Evolutionary conservation across 2,113 vertebrate species (phyloP).

Genomic region (Marmota monax): DNA sequence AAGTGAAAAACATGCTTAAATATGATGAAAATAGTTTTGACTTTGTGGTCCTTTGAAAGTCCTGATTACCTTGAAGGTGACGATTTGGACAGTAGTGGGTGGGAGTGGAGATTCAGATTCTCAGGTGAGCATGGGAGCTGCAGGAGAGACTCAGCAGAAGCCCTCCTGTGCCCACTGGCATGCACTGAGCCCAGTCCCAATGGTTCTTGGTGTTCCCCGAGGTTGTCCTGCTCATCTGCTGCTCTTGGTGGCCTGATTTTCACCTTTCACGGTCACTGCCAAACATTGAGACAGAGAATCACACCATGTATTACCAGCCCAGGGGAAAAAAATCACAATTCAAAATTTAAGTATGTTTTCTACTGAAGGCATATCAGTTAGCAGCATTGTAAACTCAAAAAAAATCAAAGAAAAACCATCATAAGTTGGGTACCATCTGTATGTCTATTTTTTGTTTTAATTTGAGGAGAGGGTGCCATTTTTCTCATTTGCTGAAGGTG

Average conservation of each 20-base stretch:
- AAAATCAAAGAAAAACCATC: background rate
- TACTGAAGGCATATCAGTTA: background rate
- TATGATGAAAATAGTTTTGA: slow-evolving; percentile 1
- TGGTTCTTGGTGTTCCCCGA: background rate
- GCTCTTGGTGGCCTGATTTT: background rate
- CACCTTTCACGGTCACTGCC: background rate
- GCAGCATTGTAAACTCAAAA: background rate
- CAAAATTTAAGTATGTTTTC: background rate
- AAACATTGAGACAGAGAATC: background rate
- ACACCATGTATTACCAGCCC: background rate
- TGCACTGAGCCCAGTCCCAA: background rate
- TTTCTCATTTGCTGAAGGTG: background rate
- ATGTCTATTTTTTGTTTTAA: background rate
- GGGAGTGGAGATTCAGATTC: background rate
- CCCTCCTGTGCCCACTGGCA: background rate
- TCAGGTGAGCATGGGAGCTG: background rate
- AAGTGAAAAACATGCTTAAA: background rate
- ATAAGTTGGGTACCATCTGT: background rate
- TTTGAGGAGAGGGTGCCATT: background rate
- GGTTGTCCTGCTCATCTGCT: background rate
- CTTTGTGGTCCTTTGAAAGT: background rate
- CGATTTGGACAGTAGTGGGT: background rate
- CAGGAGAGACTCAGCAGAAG: background rate
- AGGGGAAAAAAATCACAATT: background rate
- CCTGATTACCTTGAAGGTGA: background rate